These are phyloP conservation scores for Himantopus leucocephalus DNA, from an alignment of 2,113 vertebrate genomes.

Conservation along the genomic window DNA sequence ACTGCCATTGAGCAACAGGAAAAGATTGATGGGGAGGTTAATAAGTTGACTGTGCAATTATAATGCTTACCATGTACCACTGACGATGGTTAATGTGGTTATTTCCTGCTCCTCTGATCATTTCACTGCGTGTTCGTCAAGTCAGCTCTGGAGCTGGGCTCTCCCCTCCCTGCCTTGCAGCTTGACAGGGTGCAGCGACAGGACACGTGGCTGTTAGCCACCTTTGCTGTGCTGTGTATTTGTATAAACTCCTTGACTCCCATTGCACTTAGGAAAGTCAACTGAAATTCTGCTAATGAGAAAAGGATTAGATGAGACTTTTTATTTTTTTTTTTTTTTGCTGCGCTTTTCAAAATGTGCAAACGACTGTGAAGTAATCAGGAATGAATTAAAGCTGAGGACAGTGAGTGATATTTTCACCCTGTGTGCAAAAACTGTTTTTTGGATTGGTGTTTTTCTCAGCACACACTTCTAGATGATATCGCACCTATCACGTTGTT, in stretches of 20 bases:
- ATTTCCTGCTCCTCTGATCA: constrained; percentile 13
- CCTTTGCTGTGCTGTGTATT: neutral
- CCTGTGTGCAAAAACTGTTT: neutral
- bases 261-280: neutral
- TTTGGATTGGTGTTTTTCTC: neutral
- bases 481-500: neutral
- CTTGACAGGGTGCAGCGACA: neutral
- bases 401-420: neutral
- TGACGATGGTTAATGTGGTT: neutral
- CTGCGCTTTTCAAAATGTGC: neutral
- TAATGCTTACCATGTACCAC: neutral
- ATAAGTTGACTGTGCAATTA: constrained; percentile 51
- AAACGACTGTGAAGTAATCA: neutral
- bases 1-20: neutral
- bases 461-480: neutral
- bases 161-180: neutral
- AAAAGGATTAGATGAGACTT: neutral
- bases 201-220: neutral
- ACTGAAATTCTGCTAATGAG: neutral
- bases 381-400: neutral
- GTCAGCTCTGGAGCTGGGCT: neutral
- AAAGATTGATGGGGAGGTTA: constrained; percentile 35
- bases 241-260: constrained; percentile 15
- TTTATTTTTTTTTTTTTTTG: neutral
- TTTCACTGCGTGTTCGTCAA: neutral